Conservation (phyloP, 92 coral and sea anemone species). For the Epizoanthus scotinus region DNA sequence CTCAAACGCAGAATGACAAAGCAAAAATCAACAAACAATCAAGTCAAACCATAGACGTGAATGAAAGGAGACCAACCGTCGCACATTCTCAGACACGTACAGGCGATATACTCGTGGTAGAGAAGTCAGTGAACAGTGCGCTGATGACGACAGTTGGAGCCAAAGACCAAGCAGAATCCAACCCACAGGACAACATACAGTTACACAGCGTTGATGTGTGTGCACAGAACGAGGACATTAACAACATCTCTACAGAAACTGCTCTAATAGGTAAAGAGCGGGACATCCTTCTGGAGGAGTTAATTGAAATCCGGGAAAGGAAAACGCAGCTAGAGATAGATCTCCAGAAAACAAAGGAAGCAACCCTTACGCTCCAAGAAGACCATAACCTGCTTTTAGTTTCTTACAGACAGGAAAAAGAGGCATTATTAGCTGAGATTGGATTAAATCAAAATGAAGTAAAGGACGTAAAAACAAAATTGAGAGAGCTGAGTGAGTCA, state of each 20-base stretch:
- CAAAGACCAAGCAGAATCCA: not conserved
- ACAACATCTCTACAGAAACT: not conserved
- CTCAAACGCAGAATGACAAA: not conserved
- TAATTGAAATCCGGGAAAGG: slow-evolving; percentile 14
- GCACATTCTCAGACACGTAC: not conserved
- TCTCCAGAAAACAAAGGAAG: slow-evolving; percentile 49
- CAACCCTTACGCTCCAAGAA: slow-evolving; percentile 54
- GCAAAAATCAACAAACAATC: not conserved
- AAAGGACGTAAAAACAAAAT: slow-evolving; percentile 46
- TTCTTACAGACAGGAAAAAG: slow-evolving; percentile 68
- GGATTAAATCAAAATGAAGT: slow-evolving; percentile 48
- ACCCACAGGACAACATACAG: not conserved
- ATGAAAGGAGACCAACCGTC: not conserved
- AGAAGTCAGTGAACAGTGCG: not conserved
- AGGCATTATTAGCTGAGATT: slow-evolving; percentile 57
- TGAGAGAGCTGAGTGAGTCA: slow-evolving; percentile 53
- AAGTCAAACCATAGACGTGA: not conserved
- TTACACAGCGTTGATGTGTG: not conserved
- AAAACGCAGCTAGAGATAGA: slow-evolving; percentile 50
- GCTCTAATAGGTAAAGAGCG: slow-evolving; percentile 17
- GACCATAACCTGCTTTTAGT: slow-evolving; percentile 60
- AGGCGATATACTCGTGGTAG: not conserved
- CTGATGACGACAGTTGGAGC: not conserved
- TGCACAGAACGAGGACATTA: not conserved
- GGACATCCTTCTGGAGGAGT: slow-evolving; percentile 39